phyloP scores from a whole-genome alignment of 2,113 vertebrate genomes.

The Grantiella picta region DNA sequence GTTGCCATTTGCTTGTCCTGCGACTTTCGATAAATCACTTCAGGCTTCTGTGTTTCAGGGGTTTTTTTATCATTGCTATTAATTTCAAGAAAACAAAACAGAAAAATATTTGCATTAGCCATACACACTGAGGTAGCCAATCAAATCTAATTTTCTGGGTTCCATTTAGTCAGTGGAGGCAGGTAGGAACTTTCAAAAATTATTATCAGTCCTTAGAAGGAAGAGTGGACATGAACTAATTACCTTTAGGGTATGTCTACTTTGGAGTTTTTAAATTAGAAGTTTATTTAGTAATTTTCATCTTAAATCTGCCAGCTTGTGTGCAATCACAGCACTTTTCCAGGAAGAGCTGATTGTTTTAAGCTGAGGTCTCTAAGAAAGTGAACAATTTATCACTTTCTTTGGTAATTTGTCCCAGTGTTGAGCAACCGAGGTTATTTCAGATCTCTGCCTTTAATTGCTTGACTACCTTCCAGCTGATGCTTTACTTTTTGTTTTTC shows the following conservation, averaged over 20 bases:
- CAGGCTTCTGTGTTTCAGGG: not conserved
- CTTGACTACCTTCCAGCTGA: not conserved
- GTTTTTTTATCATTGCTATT: not conserved
- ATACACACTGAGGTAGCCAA: not conserved
- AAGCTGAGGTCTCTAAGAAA: not conserved
- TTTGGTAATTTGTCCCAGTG: not conserved
- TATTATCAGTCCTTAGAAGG: not conserved
- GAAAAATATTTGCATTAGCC: not conserved
- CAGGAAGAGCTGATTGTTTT: not conserved
- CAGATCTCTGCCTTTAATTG: not conserved
- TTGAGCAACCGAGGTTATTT: not conserved
- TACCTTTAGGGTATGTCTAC: not conserved
- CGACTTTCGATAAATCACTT: not conserved
- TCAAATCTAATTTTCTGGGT: not conserved
- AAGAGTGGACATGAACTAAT: not conserved
- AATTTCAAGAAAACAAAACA: not conserved
- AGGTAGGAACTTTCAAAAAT: not conserved
- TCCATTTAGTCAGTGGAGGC: not conserved
- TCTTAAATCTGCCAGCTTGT: not conserved
- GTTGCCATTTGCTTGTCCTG: not conserved
- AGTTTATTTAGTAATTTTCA: not conserved
- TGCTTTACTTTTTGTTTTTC: not conserved
- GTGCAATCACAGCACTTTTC: not conserved
- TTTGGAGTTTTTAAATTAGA: not conserved
- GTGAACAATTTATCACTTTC: not conserved